Conservation (phyloP, 1,140 invertebrate species). For the Bombus confusus region DNA sequence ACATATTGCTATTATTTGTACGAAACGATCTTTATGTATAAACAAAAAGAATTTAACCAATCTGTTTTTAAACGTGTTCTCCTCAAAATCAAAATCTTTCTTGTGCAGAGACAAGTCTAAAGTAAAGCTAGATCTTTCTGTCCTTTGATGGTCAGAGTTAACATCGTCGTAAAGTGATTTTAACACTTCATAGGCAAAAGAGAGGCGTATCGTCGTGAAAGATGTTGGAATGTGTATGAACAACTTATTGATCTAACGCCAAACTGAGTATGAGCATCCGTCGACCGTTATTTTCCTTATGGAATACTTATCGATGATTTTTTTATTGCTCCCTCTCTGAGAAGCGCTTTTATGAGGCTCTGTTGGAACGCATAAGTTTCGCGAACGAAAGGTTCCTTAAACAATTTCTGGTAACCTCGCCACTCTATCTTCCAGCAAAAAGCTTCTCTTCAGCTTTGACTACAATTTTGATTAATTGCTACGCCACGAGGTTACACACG, state of each 20-base stretch:
- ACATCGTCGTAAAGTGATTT: slow-evolving; percentile 12
- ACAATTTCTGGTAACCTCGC: neutral
- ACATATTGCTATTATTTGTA: neutral
- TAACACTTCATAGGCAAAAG: slow-evolving; percentile 14
- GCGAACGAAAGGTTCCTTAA: neutral
- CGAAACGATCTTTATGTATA: neutral
- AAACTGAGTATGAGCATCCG: neutral
- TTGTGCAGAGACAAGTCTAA: no score
- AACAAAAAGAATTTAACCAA: neutral
- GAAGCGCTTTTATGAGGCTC: slow-evolving; percentile 22
- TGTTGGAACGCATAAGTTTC: neutral
- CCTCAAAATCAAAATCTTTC: neutral
- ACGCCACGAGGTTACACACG: neutral
- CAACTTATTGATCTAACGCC: slow-evolving; percentile 8
- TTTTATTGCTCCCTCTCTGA: neutral
- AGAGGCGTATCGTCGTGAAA: neutral
- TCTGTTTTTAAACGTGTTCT: no score
- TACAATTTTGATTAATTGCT: slow-evolving; percentile 10
- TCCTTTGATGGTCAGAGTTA: neutral
- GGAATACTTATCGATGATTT: slow-evolving; percentile 17
- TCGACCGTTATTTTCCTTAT: slow-evolving; percentile 14
- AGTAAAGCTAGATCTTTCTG: neutral
- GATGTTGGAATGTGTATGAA: slow-evolving; percentile 26
- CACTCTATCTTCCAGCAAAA: neutral
- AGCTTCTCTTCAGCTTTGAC: neutral